Conservation (phyloP, 2,888 invertebrate genomes). For the Sarcophaga carnaria region DNA sequence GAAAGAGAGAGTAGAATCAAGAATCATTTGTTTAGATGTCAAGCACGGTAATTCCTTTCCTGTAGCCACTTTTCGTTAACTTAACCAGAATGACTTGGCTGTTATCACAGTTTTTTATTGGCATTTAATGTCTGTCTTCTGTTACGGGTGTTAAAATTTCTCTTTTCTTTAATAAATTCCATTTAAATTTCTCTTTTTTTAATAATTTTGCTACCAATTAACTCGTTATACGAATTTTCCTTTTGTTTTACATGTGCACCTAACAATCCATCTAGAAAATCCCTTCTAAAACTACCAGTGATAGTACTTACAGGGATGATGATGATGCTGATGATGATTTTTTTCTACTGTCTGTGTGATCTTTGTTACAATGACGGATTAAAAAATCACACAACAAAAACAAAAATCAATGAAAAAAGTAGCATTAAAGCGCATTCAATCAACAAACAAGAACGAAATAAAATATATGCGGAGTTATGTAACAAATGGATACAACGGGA, state of each 20-base stretch:
- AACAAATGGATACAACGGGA: not conserved
- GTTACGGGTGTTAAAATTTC: not conserved
- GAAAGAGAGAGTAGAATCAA: too few relatives aligned
- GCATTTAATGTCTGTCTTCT: too few relatives aligned
- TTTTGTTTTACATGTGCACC: not conserved
- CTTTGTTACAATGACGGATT: constrained; percentile 60
- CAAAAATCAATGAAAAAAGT: not conserved
- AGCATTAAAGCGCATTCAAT: not conserved
- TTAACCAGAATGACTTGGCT: too few relatives aligned
- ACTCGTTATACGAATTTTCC: not conserved
- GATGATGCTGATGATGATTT: constrained; percentile 34
- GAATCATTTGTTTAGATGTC: too few relatives aligned
- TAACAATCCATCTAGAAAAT: constrained; percentile 38
- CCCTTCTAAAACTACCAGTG: constrained; percentile 14
- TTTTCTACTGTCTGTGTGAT: constrained; percentile 57
- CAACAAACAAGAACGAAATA: not conserved
- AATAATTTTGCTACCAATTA: constrained; percentile 9
- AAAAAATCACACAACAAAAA: constrained; percentile 48
- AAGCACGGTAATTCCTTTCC: too few relatives aligned
- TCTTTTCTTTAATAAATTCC: not conserved
- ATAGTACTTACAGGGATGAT: too few relatives aligned
- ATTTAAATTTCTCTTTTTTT: not conserved
- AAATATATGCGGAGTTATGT: not conserved
- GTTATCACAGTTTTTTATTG: too few relatives aligned
- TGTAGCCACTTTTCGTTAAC: too few relatives aligned